Percentiles rank a stretch among this genome's conserved stretches.
Conservation (phyloP, 2,113 vertebrate species). For the Nycticryphes semicollaris region DNA sequence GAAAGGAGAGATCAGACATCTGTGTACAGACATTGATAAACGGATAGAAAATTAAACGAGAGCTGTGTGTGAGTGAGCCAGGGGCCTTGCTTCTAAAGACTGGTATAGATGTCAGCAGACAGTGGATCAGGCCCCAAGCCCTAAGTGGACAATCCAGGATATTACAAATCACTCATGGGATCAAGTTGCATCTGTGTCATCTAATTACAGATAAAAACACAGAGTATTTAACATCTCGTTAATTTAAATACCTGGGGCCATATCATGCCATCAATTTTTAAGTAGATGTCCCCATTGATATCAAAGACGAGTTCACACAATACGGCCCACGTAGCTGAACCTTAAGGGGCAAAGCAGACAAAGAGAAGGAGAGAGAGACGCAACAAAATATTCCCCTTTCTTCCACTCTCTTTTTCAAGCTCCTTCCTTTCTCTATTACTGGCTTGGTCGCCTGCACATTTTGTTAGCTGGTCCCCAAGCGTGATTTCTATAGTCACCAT, state of each 20-base stretch:
- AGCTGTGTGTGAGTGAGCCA: not conserved
- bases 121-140: conserved; percentile 16
- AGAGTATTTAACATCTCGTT: conserved; percentile 70
- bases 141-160: conserved; percentile 21
- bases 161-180: conserved; percentile 56
- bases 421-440: not conserved
- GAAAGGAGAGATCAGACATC: not conserved
- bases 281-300: conserved; percentile 61
- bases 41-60: conserved; percentile 18
- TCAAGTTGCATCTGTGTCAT: conserved; percentile 40
- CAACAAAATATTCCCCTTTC: not conserved
- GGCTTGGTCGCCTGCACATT: not conserved
- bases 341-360: conserved; percentile 44
- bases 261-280: conserved; percentile 62
- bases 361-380: not conserved
- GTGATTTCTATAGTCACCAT: not conserved
- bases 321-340: not conserved
- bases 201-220: conserved; percentile 71
- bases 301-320: conserved; percentile 45
- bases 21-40: not conserved
- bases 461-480: not conserved
- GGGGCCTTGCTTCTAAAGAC: not conserved
- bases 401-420: not conserved
- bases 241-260: conserved; percentile 70
- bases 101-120: not conserved